These are phyloP conservation scores for Gallinago solitaria DNA, from an alignment of 2,797 vertebrate genomes.

Conservation along the genomic window DNA sequence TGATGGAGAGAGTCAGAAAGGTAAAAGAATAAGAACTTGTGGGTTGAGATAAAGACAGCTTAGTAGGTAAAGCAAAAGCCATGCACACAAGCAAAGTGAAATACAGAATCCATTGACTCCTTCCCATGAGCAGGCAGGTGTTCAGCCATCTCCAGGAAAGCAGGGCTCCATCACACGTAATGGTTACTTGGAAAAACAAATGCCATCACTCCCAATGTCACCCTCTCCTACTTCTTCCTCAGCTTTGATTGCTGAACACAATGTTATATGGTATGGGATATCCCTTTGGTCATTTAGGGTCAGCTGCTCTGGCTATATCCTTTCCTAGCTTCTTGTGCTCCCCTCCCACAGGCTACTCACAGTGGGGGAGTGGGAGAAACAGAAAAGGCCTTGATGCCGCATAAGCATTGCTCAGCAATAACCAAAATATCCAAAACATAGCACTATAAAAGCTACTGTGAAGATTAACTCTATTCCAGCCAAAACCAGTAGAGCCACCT, in stretches of 20 bases:
- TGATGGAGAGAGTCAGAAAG: neutral
- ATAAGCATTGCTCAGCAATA: neutral
- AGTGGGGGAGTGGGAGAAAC: neutral
- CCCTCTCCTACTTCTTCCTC: accelerated
- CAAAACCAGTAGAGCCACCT: neutral
- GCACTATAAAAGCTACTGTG: neutral
- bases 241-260: neutral
- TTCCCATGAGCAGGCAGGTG: neutral
- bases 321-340: neutral
- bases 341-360: neutral
- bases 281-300: neutral
- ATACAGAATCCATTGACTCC: accelerated
- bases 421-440: neutral
- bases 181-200: neutral
- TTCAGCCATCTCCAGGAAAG: neutral
- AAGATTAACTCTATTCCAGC: neutral
- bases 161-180: accelerated
- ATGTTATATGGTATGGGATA: accelerated
- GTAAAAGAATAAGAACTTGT: neutral
- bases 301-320: neutral
- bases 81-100: neutral
- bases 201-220: accelerated
- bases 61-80: neutral
- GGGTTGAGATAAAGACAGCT: accelerated
- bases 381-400: neutral